Conservation (phyloP, 2,113 vertebrate species). For the Cyanoderma ruficeps region DNA sequence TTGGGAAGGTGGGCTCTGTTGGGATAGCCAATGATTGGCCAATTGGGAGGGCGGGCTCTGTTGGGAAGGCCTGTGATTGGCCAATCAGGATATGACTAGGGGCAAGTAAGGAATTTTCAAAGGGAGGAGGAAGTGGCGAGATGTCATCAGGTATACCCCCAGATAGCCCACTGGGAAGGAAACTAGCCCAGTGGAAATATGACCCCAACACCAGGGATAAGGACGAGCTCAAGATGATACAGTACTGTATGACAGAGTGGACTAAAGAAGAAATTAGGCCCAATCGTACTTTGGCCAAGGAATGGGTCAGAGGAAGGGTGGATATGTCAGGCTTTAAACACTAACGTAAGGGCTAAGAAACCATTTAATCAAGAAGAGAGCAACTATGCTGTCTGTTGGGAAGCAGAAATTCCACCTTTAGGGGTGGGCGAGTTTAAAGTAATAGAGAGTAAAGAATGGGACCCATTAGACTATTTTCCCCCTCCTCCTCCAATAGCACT, state of each 20-base stretch:
- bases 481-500: neutral
- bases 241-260: neutral
- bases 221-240: neutral
- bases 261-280: neutral
- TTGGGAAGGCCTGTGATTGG: no score
- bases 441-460: neutral
- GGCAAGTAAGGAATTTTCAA: no score
- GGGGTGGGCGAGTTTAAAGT: neutral
- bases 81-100: no score
- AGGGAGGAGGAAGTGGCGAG: no score
- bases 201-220: neutral
- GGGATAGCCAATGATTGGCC: no score
- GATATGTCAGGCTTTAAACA: neutral
- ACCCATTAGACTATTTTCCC: neutral
- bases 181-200: neutral
- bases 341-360: neutral
- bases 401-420: neutral
- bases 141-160: no score
- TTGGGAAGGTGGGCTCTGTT: no score
- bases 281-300: neutral
- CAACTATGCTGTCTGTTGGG: neutral
- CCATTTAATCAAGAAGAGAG: neutral
- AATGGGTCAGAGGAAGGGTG: neutral
- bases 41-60: no score
- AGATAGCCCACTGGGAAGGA: neutral